Evolutionary conservation across 2,797 vertebrate genomes (phyloP).

Genomic region (Amblyraja radiata): DNA sequence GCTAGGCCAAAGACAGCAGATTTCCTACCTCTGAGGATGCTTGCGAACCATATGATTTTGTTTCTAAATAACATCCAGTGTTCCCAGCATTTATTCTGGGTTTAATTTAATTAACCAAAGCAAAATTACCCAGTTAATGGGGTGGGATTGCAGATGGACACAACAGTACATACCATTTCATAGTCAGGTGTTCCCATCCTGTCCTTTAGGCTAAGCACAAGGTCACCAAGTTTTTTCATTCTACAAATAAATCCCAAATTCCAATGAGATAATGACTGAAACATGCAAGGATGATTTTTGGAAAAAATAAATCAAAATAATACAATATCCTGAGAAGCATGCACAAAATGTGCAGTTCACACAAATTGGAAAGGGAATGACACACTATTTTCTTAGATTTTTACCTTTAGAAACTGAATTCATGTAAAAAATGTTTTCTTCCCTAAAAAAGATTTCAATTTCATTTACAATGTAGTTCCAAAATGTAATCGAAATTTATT

Average conservation of each 20-base stretch:
- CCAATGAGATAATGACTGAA: background rate
- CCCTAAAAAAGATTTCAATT: background rate
- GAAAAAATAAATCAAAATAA: background rate
- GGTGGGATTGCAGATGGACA: too few relatives aligned
- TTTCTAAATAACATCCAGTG: too few relatives aligned
- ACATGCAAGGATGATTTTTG: background rate
- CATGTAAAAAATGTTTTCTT: background rate
- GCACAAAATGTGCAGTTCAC: background rate
- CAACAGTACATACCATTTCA: slow-evolving; percentile 73
- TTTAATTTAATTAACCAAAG: too few relatives aligned
- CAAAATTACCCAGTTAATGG: too few relatives aligned
- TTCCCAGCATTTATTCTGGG: too few relatives aligned
- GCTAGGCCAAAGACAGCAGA: too few relatives aligned
- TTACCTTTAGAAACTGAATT: background rate
- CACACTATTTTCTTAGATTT: background rate
- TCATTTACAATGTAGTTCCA: background rate
- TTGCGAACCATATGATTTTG: too few relatives aligned
- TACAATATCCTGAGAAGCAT: background rate
- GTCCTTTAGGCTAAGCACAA: slow-evolving; percentile 78
- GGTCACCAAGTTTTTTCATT: slow-evolving; percentile 67
- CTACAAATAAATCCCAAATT: slow-evolving; percentile 54
- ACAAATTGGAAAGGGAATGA: background rate
- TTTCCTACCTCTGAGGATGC: too few relatives aligned
- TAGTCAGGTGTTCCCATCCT: slow-evolving; percentile 77
- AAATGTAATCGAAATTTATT: too few relatives aligned